Evolutionary conservation across 1,140 invertebrate species (phyloP).

Genomic region (Pogonognathellus flavescens): DNA sequence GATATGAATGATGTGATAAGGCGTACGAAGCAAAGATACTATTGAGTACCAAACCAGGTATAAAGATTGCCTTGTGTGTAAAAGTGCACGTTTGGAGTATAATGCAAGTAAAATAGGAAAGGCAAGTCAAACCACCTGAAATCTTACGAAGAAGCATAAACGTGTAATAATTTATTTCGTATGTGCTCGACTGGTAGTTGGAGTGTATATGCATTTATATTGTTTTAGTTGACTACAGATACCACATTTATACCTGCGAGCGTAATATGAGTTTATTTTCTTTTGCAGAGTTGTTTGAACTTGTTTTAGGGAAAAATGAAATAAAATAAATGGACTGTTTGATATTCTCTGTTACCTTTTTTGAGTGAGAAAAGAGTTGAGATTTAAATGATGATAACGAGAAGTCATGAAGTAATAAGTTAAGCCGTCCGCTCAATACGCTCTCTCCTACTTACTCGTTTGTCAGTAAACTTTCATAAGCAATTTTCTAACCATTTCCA

Average conservation of each 20-base stretch:
- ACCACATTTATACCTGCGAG: background rate
- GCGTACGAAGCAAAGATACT: constrained; percentile 2
- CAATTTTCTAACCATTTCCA: no score
- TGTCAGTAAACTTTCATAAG: no score
- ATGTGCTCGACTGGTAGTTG: background rate
- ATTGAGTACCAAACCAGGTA: background rate
- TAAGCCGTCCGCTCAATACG: no score
- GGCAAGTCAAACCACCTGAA: background rate
- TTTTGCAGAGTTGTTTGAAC: constrained; percentile 6
- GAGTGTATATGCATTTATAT: background rate
- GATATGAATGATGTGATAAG: constrained; percentile 40
- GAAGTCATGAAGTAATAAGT: no score
- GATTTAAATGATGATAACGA: no score
- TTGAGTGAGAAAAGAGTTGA: constrained; percentile 19
- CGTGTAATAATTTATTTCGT: constrained; percentile 37
- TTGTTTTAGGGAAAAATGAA: constrained; percentile 26
- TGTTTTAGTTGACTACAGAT: background rate
- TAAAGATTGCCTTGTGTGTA: background rate
- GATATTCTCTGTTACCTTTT: constrained; percentile 15
- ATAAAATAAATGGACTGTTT: constrained; percentile 42
- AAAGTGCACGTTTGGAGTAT: no score
- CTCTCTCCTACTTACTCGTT: no score
- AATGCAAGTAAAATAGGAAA: background rate
- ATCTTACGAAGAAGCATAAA: constrained; percentile 10
- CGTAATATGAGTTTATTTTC: background rate